Evolutionary conservation across 2,797 vertebrate genomes (phyloP), one percentile per base, ranked within the genome.

Genomic region (Dendrocincla tyrannina): DNA sequence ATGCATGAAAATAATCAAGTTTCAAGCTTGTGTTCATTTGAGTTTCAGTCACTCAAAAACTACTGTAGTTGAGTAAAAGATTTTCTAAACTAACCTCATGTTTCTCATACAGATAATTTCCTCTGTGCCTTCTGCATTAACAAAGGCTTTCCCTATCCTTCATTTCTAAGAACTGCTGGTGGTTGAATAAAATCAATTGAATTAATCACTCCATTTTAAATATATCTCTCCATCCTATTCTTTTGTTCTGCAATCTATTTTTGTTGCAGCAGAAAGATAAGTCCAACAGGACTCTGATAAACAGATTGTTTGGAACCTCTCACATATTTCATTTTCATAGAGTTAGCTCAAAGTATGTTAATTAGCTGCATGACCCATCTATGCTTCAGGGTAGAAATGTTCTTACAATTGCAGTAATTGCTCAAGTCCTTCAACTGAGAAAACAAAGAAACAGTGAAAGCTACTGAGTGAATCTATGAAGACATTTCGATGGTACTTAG

Each of bases 401-500:
- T 89, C 85, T 74, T 67, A 64, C 37, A 77, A 44, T 88, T 85
- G 73, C 66, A 93, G n/a, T 67, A 93, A 95, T 88, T 91, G 77
- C 50, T 93, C 83, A 79, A 81, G 75, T 84, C 39, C 32, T 86
- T 89, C 35, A 89, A 35, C 55, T 87, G 85, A 91, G 59, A 55
- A 93, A 95, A 88, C 37, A 85, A 86, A 90, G n/a, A 63, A 94
- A 69, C 17, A 35, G 11, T 22, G 53, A 86, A 86, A 84, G 23
- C 17, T 56, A 17, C 37, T 58, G 52, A 59, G 70, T 20, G 13
- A 70, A 84, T 84, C 27, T 47, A 4, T 79, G 42, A 18, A 76
- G 68, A 39, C 19, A 55, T 37, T 79, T 87, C 55, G 67, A 58
- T 62, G 59, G 32, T 10, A 41, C 32, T 81, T 59, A 50, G 19